Percentiles rank a stretch among this genome's conserved stretches.
Evolutionary conservation across 2,888 invertebrate species (phyloP).

Genomic region (Agonopterix alstromeriana): DNA sequence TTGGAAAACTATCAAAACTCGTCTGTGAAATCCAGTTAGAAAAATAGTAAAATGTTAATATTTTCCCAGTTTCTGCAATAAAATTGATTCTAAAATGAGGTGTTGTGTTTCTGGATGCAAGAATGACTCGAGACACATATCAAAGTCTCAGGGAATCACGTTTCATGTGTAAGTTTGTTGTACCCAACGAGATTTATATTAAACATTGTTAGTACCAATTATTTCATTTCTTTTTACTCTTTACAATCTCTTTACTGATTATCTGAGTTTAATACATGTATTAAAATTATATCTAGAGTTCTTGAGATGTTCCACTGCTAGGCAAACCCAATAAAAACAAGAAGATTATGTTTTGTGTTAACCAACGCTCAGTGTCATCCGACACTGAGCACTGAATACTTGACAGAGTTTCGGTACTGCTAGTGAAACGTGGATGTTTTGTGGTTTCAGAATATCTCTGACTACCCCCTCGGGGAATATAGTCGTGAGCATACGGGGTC

Average conservation of each 20-base stretch:
- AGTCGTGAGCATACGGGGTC: too few relatives aligned
- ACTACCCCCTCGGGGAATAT: too few relatives aligned
- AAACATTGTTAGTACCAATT: not conserved
- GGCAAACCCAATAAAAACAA: not conserved
- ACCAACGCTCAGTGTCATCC: too few relatives aligned
- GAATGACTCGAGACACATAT: slow-evolving; percentile 47
- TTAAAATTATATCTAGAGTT: not conserved
- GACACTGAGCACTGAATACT: too few relatives aligned
- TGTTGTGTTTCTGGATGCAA: slow-evolving; percentile 54
- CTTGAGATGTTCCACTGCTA: not conserved
- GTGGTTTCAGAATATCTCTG: too few relatives aligned
- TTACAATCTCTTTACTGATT: not conserved
- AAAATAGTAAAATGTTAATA: not conserved
- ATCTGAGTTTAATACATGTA: not conserved
- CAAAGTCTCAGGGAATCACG: slow-evolving; percentile 54
- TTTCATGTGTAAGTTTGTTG: slow-evolving; percentile 53
- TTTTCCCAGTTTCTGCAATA: not conserved
- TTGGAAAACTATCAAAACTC: not conserved
- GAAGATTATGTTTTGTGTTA: not conserved
- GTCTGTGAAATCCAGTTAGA: not conserved
- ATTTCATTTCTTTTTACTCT: not conserved
- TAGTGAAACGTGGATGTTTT: too few relatives aligned
- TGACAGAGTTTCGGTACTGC: too few relatives aligned
- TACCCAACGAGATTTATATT: not conserved
- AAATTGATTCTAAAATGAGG: slow-evolving; percentile 34